Base-by-base conservation (phyloP, 1,140 invertebrate species). In the Drosophila auraria region DNA sequence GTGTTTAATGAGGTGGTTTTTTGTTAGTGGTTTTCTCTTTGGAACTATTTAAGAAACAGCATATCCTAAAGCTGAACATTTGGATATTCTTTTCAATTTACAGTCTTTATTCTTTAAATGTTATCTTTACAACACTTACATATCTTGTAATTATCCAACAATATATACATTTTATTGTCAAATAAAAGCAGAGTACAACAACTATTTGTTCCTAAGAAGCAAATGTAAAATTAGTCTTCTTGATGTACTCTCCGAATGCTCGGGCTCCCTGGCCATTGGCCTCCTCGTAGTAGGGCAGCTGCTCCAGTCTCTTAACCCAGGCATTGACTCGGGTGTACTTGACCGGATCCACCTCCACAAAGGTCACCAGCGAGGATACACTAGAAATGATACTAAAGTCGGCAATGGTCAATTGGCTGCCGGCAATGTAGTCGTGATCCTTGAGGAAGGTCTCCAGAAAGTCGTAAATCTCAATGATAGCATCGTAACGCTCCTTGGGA, bases 361-460 rank as follows among this genome's bases (percentile, higher is more conserved):
- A 78, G 12, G 57, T 66, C 77, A 81, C 27, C 80, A 93, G 25
- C 66, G 93, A 83, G 25, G 77, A 81, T 14, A 94, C 78, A 6
- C 92, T 83, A 1, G 93, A 78, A 71, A 92, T 49, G 45, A 93
- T 44, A 80, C 94, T 91, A 23, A 94, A 93, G 82, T 95, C 95
- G 17, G 95, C 95, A 57, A 96, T 93, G 1, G 95, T 96, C 49
- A 95, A 75, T 9, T 93, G 72, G 42, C 94, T 90, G 3, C 94
- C 94, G 27, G 93, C 94, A 2, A 94, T 79, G 76, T 93, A 95
- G n/a, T 91, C 72, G 12, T 83, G 90, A 6, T 91, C 90, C 25
- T 94, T 87, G 12, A 95, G 80, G 74, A 94, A 94, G 7, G 40
- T 80, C 66, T 95, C 94, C 7, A 95, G 59, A 14, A 94, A 86